phyloP scores from a whole-genome alignment of 2,888 invertebrate species.

The Bugulina stolonifera region DNA sequence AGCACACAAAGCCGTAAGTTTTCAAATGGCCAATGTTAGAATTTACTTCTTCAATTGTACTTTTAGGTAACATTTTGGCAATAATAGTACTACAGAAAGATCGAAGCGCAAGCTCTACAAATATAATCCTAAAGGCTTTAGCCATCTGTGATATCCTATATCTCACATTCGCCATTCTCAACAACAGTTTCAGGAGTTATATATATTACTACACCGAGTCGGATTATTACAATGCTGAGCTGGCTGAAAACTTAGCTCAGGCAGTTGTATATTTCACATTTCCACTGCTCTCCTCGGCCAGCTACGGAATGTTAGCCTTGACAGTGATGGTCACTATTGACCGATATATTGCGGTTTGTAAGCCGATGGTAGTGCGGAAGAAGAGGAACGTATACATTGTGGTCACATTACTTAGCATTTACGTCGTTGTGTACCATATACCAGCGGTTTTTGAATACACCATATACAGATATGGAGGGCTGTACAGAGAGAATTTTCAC shows the following conservation, averaged over 20 bases:
- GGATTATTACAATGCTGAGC: neutral
- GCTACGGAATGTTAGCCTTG: neutral
- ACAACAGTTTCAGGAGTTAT: neutral
- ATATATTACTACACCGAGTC: conserved; percentile 8
- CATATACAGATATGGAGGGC: neutral
- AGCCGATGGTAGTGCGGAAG: conserved; percentile 3
- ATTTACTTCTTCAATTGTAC: too few relatives aligned
- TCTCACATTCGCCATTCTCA: neutral
- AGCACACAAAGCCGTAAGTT: too few relatives aligned
- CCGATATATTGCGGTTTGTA: conserved; percentile 22
- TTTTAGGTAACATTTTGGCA: neutral
- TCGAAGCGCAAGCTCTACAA: neutral
- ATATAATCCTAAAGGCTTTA: neutral
- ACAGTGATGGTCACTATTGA: conserved; percentile 25
- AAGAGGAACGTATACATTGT: neutral
- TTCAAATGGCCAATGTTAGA: too few relatives aligned
- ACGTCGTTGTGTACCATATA: neutral
- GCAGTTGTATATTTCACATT: neutral
- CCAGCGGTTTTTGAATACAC: conserved; percentile 5
- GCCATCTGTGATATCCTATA: neutral
- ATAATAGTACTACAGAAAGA: conserved; percentile 10
- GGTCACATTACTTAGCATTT: neutral
- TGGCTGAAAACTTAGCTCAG: neutral
- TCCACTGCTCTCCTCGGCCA: neutral
- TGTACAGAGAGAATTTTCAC: conserved; percentile 15